Evolutionary conservation across 2,888 invertebrate genomes (phyloP).

Genomic region (Eupithecia subumbrata): DNA sequence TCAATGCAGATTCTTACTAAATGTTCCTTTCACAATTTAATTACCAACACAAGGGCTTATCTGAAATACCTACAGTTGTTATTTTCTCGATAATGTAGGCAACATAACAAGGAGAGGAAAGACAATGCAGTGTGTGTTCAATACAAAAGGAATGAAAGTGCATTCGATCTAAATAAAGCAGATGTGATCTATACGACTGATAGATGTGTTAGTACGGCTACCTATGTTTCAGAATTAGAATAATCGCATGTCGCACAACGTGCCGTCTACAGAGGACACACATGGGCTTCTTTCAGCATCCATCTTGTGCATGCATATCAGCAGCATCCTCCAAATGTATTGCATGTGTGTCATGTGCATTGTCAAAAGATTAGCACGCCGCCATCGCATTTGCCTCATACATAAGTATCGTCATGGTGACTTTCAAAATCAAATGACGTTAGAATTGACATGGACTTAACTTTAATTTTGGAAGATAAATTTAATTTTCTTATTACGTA

Average conservation of each 20-base stretch:
- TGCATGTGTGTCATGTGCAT: slow-evolving; percentile 7
- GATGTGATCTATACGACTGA: slow-evolving; percentile 59
- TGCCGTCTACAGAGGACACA: slow-evolving; percentile 58
- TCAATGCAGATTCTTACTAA: neutral
- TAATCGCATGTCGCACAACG: slow-evolving; percentile 63
- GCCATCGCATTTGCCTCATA: slow-evolving; percentile 8
- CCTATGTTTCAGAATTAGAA: slow-evolving; percentile 71
- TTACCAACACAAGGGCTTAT: neutral
- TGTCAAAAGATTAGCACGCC: slow-evolving; percentile 8
- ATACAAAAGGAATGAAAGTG: slow-evolving; percentile 55
- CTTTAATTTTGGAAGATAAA: slow-evolving; percentile 19
- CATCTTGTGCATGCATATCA: slow-evolving; percentile 65
- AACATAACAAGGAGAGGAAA: slow-evolving; percentile 8
- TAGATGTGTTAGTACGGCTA: slow-evolving; percentile 36
- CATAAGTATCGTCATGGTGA: slow-evolving; percentile 25
- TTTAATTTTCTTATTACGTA: neutral
- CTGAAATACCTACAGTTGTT: slow-evolving; percentile 7
- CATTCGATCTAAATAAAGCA: slow-evolving; percentile 70
- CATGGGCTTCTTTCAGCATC: slow-evolving; percentile 65
- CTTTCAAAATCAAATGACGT: slow-evolving; percentile 28
- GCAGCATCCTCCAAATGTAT: slow-evolving; percentile 16
- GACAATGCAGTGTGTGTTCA: slow-evolving; percentile 42
- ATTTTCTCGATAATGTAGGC: neutral
- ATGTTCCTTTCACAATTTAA: slow-evolving; percentile 2
- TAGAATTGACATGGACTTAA: slow-evolving; percentile 37